phyloP scores from a whole-genome alignment of 2,888 invertebrate genomes.

The Campaea margaritaria region DNA sequence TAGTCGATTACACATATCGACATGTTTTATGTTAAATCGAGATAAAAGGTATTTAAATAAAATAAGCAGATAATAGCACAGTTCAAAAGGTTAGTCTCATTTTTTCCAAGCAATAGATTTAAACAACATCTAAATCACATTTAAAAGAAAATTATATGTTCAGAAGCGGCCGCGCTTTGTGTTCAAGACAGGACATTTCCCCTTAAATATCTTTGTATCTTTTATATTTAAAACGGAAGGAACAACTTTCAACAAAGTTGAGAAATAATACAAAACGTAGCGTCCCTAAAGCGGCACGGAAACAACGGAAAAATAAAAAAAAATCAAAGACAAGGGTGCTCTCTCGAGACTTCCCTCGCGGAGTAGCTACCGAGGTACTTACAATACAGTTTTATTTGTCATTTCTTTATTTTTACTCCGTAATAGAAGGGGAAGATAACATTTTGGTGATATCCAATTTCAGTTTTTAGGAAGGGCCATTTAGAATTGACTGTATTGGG shows the following conservation, averaged over 20 bases:
- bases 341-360: constrained; percentile 35
- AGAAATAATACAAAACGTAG: constrained; percentile 35
- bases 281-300: constrained; percentile 33
- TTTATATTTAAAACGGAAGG: constrained; percentile 28
- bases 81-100: too few relatives aligned
- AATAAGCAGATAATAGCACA: too few relatives aligned
- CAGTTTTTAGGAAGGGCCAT: neutral
- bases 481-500: neutral
- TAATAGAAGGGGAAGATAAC: constrained; percentile 21
- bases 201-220: constrained; percentile 14
- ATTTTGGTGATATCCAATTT: constrained; percentile 21
- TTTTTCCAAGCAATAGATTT: too few relatives aligned
- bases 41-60: too few relatives aligned
- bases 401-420: constrained; percentile 34
- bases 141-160: neutral
- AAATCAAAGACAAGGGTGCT: constrained; percentile 38
- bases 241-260: constrained; percentile 36
- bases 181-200: constrained; percentile 6
- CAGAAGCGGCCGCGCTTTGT: constrained; percentile 12
- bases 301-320: constrained; percentile 34
- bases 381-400: constrained; percentile 36
- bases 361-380: constrained; percentile 31
- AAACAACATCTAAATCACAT: too few relatives aligned
- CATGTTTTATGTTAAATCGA: neutral
- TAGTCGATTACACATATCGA: neutral